phyloP scores from a whole-genome alignment of 1,140 invertebrate genomes.

The Diprion similis region DNA sequence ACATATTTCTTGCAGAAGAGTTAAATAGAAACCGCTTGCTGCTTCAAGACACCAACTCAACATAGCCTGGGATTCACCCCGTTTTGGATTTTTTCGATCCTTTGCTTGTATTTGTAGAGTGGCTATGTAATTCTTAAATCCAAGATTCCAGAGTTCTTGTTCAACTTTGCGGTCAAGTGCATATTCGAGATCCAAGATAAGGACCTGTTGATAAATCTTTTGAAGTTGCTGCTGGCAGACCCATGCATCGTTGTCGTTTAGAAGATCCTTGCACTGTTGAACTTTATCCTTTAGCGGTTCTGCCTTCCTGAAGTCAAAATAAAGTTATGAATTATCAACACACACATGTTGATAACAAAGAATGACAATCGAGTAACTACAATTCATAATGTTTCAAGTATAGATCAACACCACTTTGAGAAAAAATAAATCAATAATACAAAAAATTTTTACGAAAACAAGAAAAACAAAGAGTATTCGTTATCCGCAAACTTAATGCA shows the following conservation, averaged over 20 bases:
- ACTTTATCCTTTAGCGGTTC: slow-evolving; percentile 75
- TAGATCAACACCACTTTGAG: too few species aligned
- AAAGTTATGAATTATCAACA: neutral
- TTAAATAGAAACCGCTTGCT: slow-evolving; percentile 85
- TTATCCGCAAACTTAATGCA: too few species aligned
- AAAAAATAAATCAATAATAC: too few species aligned
- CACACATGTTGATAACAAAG: too few species aligned
- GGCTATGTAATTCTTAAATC: slow-evolving; percentile 88
- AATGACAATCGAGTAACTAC: too few species aligned
- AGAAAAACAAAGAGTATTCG: too few species aligned
- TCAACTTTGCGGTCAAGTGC: slow-evolving; percentile 90
- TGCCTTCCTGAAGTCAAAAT: slow-evolving; percentile 66
- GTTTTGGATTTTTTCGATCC: slow-evolving; percentile 79
- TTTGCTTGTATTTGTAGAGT: slow-evolving; percentile 76
- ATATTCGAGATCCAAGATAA: slow-evolving; percentile 83
- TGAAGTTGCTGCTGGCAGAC: slow-evolving; percentile 72
- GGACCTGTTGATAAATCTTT: slow-evolving; percentile 81
- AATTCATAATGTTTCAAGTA: too few species aligned
- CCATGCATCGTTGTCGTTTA: slow-evolving; percentile 69
- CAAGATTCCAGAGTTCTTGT: slow-evolving; percentile 88
- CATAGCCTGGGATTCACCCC: slow-evolving; percentile 76
- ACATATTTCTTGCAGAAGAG: slow-evolving; percentile 82
- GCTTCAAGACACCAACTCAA: slow-evolving; percentile 81
- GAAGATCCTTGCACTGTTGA: slow-evolving; percentile 67
- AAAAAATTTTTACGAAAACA: too few species aligned